phyloP scores from a whole-genome alignment of 1,140 invertebrate species.

The Hyles vespertilio region DNA sequence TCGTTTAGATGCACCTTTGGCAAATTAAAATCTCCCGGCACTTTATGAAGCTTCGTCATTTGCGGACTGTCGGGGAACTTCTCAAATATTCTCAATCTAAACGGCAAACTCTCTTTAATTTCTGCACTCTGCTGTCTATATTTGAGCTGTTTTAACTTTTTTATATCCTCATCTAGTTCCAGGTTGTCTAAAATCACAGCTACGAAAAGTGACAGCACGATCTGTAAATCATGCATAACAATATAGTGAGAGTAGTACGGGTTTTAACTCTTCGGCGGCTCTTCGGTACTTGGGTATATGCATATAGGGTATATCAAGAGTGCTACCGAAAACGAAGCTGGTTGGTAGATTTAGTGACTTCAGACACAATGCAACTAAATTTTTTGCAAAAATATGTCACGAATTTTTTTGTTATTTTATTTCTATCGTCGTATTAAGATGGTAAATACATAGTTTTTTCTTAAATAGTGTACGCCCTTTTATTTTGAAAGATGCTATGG shows the following conservation, averaged over 20 bases:
- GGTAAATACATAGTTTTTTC: too few species aligned
- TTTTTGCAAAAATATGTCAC: too few species aligned
- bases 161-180: slow-evolving; percentile 99
- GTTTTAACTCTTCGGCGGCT: too few species aligned
- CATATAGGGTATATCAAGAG: too few species aligned
- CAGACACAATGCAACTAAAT: too few species aligned
- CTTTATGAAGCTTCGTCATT: slow-evolving; percentile 97
- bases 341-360: too few species aligned
- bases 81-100: slow-evolving; percentile 96
- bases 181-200: slow-evolving; percentile 99
- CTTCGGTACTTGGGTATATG: too few species aligned
- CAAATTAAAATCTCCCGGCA: slow-evolving; percentile 96
- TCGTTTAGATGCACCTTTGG: slow-evolving; percentile 82
- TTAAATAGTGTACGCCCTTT: too few species aligned
- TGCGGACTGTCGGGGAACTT: slow-evolving; percentile 99
- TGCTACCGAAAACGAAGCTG: too few species aligned
- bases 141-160: slow-evolving; percentile 98
- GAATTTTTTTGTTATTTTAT: too few species aligned
- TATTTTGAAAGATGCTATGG: too few species aligned
- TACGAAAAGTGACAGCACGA: slow-evolving; percentile 99
- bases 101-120: slow-evolving; percentile 96
- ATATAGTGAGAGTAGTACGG: background rate
- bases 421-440: too few species aligned
- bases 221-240: slow-evolving; percentile 77
- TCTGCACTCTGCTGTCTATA: slow-evolving; percentile 98